These are phyloP conservation scores for Neoseiulus cucumeris DNA, from an alignment of 1,140 invertebrate species.

Conservation along the genomic window DNA sequence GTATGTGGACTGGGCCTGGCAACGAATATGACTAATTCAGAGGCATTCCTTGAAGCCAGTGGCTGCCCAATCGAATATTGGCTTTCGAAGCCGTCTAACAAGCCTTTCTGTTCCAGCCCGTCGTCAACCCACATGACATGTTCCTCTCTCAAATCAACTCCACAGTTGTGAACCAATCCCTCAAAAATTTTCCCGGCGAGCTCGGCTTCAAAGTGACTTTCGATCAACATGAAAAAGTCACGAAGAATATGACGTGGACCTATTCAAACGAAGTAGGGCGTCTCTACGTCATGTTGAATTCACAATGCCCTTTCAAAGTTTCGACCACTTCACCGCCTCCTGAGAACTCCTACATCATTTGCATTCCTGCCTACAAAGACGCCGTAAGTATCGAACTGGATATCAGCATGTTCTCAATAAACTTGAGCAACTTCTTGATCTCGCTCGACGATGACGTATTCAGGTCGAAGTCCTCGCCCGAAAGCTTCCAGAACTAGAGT, in stretches of 20 bases:
- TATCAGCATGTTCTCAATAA: no score
- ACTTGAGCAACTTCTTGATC: no score
- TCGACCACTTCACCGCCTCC: not conserved
- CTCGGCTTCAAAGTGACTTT: not conserved
- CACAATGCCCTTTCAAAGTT: slow-evolving; percentile 3
- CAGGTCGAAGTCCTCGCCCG: not conserved
- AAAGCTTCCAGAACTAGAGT: not conserved
- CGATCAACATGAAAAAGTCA: slow-evolving; percentile 3
- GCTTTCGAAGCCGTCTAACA: no score
- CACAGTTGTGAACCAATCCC: not conserved
- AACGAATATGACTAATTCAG: no score
- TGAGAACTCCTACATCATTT: not conserved
- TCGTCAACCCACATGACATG: not conserved
- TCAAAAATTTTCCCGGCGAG: not conserved
- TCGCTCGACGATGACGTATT: not conserved
- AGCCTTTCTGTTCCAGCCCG: not conserved
- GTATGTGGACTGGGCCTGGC: no score
- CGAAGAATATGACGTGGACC: slow-evolving; percentile 9
- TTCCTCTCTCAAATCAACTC: not conserved
- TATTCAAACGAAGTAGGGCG: slow-evolving; percentile 1
- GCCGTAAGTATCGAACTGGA: not conserved
- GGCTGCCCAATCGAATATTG: no score
- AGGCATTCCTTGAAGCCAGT: no score
- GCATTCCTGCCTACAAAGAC: not conserved
- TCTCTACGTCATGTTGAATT: not conserved